phyloP scores from a whole-genome alignment of 2,888 invertebrate genomes.

The Nebria brevicollis region DNA sequence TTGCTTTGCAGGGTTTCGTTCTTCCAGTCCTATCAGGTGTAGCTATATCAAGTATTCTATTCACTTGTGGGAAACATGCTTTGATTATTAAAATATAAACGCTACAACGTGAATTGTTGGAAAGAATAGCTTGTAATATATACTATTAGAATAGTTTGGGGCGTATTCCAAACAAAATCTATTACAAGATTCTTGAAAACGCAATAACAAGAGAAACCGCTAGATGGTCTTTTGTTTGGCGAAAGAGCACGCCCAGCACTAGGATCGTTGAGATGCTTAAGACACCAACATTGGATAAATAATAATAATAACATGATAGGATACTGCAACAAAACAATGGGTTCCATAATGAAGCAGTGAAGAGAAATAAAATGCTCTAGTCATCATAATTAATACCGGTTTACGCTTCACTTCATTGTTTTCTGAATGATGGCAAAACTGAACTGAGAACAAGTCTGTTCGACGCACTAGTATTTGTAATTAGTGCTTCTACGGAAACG shows the following conservation, averaged over 20 bases:
- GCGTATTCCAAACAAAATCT: not conserved
- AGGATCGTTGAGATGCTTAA: not conserved
- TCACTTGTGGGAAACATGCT: not conserved
- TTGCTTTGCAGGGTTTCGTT: slow-evolving; percentile 9
- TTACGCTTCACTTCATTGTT: slow-evolving; percentile 41
- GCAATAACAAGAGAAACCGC: not conserved
- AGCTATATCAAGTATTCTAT: not conserved
- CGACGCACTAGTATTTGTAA: slow-evolving; percentile 27
- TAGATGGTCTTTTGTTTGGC: slow-evolving; percentile 9
- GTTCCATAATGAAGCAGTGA: slow-evolving; percentile 40
- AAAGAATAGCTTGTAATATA: too few species aligned
- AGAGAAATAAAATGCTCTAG: slow-evolving; percentile 40
- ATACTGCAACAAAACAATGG: slow-evolving; percentile 28
- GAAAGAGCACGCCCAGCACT: not conserved
- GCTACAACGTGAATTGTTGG: too few species aligned
- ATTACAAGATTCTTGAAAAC: not conserved
- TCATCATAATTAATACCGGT: slow-evolving; percentile 46
- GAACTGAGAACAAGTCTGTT: not conserved
- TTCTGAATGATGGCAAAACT: slow-evolving; percentile 10
- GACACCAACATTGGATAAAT: slow-evolving; percentile 30
- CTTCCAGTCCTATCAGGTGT: slow-evolving; percentile 17
- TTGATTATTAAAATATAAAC: not conserved
- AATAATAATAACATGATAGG: slow-evolving; percentile 32
- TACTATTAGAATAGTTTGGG: not conserved
- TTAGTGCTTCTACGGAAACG: slow-evolving; percentile 33